Conservation (phyloP, 1,140 invertebrate species). For the Matsumurasca onukii region DNA sequence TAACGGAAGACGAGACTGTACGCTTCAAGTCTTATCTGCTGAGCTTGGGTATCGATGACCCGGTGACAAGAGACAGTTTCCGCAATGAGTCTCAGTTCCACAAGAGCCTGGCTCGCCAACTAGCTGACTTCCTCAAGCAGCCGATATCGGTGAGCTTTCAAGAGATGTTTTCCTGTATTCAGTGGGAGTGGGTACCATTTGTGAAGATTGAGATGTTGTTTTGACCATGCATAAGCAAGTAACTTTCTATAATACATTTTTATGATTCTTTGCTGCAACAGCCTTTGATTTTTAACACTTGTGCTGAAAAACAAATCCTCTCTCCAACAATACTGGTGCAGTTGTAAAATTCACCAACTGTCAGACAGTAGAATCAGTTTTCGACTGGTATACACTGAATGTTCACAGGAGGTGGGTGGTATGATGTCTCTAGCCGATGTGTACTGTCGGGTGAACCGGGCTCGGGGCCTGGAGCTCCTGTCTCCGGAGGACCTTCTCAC, state of each 20-base stretch:
- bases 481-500: slow-evolving; percentile 95
- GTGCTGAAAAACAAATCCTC: too few species aligned
- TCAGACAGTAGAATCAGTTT: too few species aligned
- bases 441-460: slow-evolving; percentile 94
- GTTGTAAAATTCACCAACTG: too few species aligned
- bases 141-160: slow-evolving; percentile 82
- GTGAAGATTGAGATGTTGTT: too few species aligned
- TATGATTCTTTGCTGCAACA: too few species aligned
- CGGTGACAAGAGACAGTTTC: slow-evolving; percentile 89
- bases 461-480: slow-evolving; percentile 82
- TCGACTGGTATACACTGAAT: too few species aligned
- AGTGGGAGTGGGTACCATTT: too few species aligned
- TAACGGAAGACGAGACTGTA: slow-evolving; percentile 96
- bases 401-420: slow-evolving; percentile 82
- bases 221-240: too few species aligned
- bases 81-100: slow-evolving; percentile 87
- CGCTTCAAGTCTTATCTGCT: slow-evolving; percentile 95
- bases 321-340: too few species aligned
- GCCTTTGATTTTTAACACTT: too few species aligned
- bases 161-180: slow-evolving; percentile 32
- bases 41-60: slow-evolving; percentile 96
- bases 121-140: slow-evolving; percentile 77
- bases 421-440: slow-evolving; percentile 97
- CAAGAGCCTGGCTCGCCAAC: slow-evolving; percentile 81
- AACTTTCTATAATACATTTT: too few species aligned